Percentiles rank a stretch among this genome's conserved stretches.
phyloP scores from a whole-genome alignment of 2,888 invertebrate species.

The Luffia ferchaultella region DNA sequence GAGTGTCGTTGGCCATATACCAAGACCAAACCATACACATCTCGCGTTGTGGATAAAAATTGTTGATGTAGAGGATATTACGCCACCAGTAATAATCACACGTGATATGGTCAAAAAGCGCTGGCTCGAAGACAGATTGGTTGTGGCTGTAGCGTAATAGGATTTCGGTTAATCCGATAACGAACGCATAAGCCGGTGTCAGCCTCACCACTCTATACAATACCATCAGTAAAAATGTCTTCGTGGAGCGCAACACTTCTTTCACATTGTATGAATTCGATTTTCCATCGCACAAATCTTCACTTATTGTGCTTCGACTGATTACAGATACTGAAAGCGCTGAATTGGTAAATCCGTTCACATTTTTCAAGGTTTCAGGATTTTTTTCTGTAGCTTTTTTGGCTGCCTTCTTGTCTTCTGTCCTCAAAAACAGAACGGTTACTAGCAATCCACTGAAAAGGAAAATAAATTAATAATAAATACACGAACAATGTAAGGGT shows the following conservation, averaged over 20 bases:
- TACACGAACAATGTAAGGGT: conserved; percentile 56
- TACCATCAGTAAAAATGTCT: conserved; percentile 58
- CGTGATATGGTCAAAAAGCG: conserved; percentile 74
- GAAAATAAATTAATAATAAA: conserved; percentile 14
- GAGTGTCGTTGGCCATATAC: conserved; percentile 84
- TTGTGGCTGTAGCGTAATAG: conserved; percentile 75
- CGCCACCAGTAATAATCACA: conserved; percentile 86
- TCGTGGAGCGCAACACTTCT: conserved; percentile 41
- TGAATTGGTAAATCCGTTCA: conserved; percentile 51
- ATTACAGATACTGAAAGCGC: conserved; percentile 43
- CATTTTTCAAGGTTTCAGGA: conserved; percentile 44
- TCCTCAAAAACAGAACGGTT: conserved; percentile 74
- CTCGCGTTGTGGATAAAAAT: conserved; percentile 76
- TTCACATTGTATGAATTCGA: conserved; percentile 33
- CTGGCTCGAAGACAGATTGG: conserved; percentile 77
- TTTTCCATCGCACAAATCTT: conserved; percentile 46
- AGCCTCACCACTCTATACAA: conserved; percentile 71
- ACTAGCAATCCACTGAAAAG: conserved; percentile 74
- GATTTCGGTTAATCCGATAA: conserved; percentile 78
- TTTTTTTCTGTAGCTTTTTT: conserved; percentile 26
- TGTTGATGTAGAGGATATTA: conserved; percentile 84
- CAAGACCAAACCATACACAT: conserved; percentile 87
- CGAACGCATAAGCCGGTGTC: conserved; percentile 84
- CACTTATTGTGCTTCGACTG: conserved; percentile 53
- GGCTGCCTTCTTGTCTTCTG: conserved; percentile 60